Percentiles rank a stretch among this genome's conserved stretches.
These are phyloP conservation scores for Drosophila tropicalis DNA, from an alignment of 1,140 invertebrate genomes.

Conservation along the genomic window DNA sequence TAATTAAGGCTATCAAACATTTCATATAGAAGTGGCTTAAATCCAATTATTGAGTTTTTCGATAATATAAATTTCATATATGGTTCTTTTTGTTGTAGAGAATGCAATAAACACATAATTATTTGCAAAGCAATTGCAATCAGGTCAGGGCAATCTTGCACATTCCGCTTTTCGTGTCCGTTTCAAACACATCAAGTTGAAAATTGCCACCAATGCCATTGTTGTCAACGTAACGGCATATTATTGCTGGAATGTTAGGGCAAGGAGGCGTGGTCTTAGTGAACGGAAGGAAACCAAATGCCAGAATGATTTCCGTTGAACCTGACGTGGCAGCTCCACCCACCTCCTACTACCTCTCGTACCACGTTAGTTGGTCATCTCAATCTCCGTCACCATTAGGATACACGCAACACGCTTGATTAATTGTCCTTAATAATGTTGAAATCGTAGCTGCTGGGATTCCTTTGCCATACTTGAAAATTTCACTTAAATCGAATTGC, in stretches of 20 bases:
- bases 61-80: too few relatives aligned
- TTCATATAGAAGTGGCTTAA: too few relatives aligned
- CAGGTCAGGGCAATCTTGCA: background rate
- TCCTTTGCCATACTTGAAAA: slow-evolving; percentile 11
- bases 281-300: slow-evolving; percentile 48
- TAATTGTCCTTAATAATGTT: slow-evolving; percentile 57
- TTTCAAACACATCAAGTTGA: slow-evolving; percentile 35
- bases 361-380: slow-evolving; percentile 15
- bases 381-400: slow-evolving; percentile 4
- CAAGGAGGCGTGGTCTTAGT: background rate
- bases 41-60: too few relatives aligned
- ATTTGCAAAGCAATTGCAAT: too few relatives aligned
- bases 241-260: slow-evolving; percentile 31
- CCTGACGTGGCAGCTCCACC: slow-evolving; percentile 18
- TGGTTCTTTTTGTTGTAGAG: too few relatives aligned
- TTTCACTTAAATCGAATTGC: slow-evolving; percentile 20
- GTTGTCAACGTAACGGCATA: slow-evolving; percentile 42
- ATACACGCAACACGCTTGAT: slow-evolving; percentile 43
- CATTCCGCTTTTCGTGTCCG: background rate
- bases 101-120: too few relatives aligned
- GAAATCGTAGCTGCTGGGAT: slow-evolving; percentile 4
- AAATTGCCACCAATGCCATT: slow-evolving; percentile 57
- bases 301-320: slow-evolving; percentile 38
- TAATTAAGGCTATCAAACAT: too few relatives aligned
- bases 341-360: background rate